Base-by-base conservation (phyloP, 2,797 vertebrate species). In the Phataginus tetradactyla region DNA sequence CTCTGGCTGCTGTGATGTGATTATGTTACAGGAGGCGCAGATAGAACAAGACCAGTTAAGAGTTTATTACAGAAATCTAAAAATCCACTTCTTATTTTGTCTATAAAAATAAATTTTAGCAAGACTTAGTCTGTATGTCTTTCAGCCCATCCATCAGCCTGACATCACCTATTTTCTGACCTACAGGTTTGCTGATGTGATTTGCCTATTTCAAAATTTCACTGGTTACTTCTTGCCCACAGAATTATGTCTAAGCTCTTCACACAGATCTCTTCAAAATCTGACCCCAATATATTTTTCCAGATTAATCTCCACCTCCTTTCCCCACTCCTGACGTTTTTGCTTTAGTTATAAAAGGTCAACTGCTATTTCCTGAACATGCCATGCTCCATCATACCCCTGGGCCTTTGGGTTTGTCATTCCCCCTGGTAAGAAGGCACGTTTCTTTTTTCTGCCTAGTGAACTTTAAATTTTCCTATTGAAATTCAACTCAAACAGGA, bases 391-490 rank as follows among this genome's bases (percentile, higher is more conserved):
- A 83, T 93, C 75, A 90, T 59, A n/a, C 71, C 49, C 85, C 87
- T 72, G 72, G 55, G 90, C 37, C 92, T 94, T 15, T 59, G 59
- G 45, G 77, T 29, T 71, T 96, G 84, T 78, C 90, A 93, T 78
- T 95, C 85, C 68, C 27, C 2, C 77, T 81, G 77, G 85, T 86
- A 93, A 85, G 84, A 96, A 96, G 96, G 63, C 6, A 37, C 37
- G 61, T 90, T 96, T 81, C 59, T 86, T 83, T 96, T 92, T 95
- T 57, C 90, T 81, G 53, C 66, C 37, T 83, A 45, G 87, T 93
- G 95, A 97, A 96, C 91, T 96, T 96, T 93, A 93, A 69, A 95
- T 96, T 87, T 90, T 79, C 72, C 85, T 89, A 84, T 49, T 89
- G 84, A 97, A 89, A 96, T 93, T 96, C 92, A 90, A 21, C 69